These are phyloP conservation scores for Streblospio benedicti DNA, from an alignment of 1,140 invertebrate genomes.

Conservation along the genomic window DNA sequence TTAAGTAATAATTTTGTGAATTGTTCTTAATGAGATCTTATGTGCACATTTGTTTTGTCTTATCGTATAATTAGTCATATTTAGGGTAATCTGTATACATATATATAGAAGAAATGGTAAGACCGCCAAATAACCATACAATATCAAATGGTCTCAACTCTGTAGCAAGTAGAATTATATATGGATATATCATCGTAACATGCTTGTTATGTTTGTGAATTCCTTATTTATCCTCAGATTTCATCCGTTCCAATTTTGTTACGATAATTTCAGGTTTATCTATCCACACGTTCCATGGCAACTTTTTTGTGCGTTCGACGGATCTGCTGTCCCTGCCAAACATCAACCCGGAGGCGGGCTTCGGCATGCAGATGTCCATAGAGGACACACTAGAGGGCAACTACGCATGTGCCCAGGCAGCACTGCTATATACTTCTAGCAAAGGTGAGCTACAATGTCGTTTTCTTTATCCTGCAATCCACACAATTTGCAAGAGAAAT, in stretches of 20 bases:
- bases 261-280: constrained; percentile 53
- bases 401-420: constrained; percentile 93
- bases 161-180: no score
- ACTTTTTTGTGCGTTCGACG: constrained; percentile 97
- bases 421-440: constrained; percentile 92
- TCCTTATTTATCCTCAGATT: no score
- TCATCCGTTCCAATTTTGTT: constrained; percentile 16
- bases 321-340: constrained; percentile 93
- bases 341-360: constrained; percentile 94
- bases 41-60: no score
- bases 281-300: constrained; percentile 98
- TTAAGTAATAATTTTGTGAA: constrained; percentile 1
- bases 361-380: constrained; percentile 93
- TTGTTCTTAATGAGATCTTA: no score
- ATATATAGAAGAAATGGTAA: no score
- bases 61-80: no score
- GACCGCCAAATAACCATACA: no score
- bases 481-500: background rate
- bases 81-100: no score
- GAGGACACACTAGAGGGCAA: constrained; percentile 84
- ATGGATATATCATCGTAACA: no score
- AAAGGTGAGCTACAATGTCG: constrained; percentile 60
- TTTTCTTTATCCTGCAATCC: background rate
- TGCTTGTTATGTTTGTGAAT: no score
- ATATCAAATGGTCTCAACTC: no score